phyloP scores from a whole-genome alignment of 2,888 invertebrate genomes.

The Leistus spinibarbis region DNA sequence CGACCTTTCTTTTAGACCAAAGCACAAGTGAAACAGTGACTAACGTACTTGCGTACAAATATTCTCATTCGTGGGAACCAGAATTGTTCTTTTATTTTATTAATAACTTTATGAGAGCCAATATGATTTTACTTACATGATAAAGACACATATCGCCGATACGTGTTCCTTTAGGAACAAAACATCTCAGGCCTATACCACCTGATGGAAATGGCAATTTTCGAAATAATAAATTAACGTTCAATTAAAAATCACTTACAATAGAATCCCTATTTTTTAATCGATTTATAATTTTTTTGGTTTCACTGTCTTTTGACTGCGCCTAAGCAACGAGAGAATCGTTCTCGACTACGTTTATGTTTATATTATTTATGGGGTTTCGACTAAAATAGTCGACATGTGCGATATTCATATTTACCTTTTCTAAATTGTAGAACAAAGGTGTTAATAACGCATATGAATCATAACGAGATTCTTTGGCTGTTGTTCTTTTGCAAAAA shows the following conservation, averaged over 20 bases:
- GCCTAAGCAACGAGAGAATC: conserved; percentile 41
- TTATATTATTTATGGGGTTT: conserved; percentile 33
- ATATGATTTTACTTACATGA: conserved; percentile 44
- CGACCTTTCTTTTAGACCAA: conserved; percentile 42
- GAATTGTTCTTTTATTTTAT: conserved; percentile 43
- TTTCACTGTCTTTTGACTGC: conserved; percentile 41
- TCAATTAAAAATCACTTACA: conserved; percentile 42
- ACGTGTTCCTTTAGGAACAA: conserved; percentile 43
- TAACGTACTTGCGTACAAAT: conserved; percentile 44
- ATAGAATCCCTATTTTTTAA: conserved; percentile 43
- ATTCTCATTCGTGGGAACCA: conserved; percentile 45
- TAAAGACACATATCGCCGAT: conserved; percentile 44
- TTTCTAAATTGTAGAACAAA: conserved; percentile 39
- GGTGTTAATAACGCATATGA: conserved; percentile 48
- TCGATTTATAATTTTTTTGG: conserved; percentile 24
- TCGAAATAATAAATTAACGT: conserved; percentile 42
- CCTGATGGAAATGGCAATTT: conserved; percentile 32
- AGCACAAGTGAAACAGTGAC: conserved; percentile 46
- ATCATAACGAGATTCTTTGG: conserved; percentile 46
- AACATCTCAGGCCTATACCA: conserved; percentile 41
- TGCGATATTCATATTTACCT: conserved; percentile 30
- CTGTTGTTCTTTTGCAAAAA: conserved; percentile 45
- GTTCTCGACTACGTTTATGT: conserved; percentile 13
- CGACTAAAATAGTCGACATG: conserved; percentile 45
- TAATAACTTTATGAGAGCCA: conserved; percentile 43